Percentiles rank a stretch among this genome's conserved stretches.
These are phyloP conservation scores for Agrochola litura DNA, from an alignment of 2,888 invertebrate genomes.

Conservation along the genomic window DNA sequence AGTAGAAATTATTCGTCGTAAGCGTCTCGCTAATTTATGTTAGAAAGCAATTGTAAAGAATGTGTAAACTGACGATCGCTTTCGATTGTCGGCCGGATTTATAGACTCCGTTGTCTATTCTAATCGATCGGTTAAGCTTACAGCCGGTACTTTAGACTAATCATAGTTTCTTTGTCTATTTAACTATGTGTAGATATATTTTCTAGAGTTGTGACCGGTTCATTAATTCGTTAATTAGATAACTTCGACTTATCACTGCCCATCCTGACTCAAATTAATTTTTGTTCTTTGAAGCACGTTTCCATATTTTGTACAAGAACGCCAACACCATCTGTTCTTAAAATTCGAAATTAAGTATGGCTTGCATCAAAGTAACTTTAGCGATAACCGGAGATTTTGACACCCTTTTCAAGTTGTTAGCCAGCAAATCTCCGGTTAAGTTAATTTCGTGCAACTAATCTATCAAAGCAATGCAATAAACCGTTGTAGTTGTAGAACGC, in stretches of 20 bases:
- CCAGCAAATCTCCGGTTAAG: too few relatives aligned
- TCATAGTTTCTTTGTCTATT: conserved; percentile 9
- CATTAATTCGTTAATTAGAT: background rate
- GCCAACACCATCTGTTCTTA: background rate
- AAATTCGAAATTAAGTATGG: background rate
- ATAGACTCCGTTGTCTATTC: conserved; percentile 63
- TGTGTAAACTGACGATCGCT: conserved; percentile 81
- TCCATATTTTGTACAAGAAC: too few relatives aligned
- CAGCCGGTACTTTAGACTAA: background rate
- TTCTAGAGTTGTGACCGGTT: background rate
- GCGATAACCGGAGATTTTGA: too few relatives aligned
- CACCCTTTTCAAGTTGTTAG: too few relatives aligned
- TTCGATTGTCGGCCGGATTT: conserved; percentile 76
- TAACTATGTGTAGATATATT: background rate
- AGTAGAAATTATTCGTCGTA: conserved; percentile 37
- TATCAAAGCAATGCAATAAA: background rate
- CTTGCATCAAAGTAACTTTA: too few relatives aligned
- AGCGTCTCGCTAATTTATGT: conserved; percentile 76
- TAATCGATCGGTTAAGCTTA: conserved; percentile 69
- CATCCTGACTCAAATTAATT: background rate
- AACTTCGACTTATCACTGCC: background rate
- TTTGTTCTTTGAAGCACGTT: background rate
- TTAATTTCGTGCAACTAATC: background rate
- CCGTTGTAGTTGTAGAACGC: background rate
- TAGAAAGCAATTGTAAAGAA: conserved; percentile 85